Conservation (phyloP, 2,888 invertebrate genomes). For the Ramazzottius varieornatus region DNA sequence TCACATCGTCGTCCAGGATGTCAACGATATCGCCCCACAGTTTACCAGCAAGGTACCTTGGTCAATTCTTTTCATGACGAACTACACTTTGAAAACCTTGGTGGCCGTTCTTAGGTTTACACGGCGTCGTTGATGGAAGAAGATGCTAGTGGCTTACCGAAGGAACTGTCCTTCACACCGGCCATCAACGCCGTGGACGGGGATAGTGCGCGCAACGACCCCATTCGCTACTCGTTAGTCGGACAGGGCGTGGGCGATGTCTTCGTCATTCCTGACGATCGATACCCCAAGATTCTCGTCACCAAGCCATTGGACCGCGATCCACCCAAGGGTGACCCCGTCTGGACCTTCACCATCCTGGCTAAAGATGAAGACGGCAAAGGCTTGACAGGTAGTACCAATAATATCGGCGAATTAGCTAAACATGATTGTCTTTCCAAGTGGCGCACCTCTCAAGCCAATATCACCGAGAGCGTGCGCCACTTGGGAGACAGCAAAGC, state of each 20-base stretch:
- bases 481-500: too few species aligned
- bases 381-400: slow-evolving; percentile 32
- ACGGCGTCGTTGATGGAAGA: slow-evolving; percentile 84
- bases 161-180: slow-evolving; percentile 19
- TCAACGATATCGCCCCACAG: slow-evolving; percentile 89
- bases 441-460: too few species aligned
- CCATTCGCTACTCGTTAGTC: slow-evolving; percentile 14
- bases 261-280: slow-evolving; percentile 14
- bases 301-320: slow-evolving; percentile 70
- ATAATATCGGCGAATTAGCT: not conserved
- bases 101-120: too few species aligned
- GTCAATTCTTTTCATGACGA: too few species aligned
- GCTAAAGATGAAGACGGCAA: slow-evolving; percentile 86
- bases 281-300: not conserved
- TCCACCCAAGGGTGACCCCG: slow-evolving; percentile 78
- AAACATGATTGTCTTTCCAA: too few species aligned
- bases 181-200: slow-evolving; percentile 17
- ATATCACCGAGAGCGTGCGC: too few species aligned
- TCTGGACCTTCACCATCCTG: slow-evolving; percentile 83
- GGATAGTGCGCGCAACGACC: slow-evolving; percentile 16
- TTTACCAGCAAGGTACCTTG: slow-evolving; percentile 78
- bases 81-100: too few species aligned
- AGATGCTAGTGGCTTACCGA: slow-evolving; percentile 73
- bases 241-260: slow-evolving; percentile 5
- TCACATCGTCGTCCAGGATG: slow-evolving; percentile 85